Conservation (phyloP, 2,888 invertebrate genomes). For the Ophioninae sp. region DNA sequence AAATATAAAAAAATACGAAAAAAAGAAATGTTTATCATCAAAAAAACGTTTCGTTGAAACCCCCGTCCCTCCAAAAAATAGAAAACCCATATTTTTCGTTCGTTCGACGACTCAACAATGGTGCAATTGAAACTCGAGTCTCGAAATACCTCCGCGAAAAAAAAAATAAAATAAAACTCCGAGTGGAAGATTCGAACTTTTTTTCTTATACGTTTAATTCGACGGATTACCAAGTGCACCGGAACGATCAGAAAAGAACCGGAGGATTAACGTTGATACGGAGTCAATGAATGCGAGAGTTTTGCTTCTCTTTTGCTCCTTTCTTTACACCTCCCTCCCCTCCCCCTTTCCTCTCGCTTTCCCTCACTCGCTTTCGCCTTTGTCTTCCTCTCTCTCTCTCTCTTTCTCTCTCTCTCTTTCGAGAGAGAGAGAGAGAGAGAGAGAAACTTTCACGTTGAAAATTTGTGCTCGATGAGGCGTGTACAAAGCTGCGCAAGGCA, state of each 20-base stretch:
- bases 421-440: no score
- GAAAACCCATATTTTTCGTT: no score
- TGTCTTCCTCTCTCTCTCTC: conserved; percentile 15
- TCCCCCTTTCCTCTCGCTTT: background rate
- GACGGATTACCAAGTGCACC: no score
- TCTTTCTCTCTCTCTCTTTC: background rate
- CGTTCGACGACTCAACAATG: no score
- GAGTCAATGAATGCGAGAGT: background rate
- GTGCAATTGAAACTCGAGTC: no score
- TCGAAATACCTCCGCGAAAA: background rate
- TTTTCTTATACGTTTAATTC: background rate
- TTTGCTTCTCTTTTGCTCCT: background rate
- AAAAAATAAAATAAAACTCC: background rate
- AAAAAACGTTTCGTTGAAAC: no score
- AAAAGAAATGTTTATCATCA: no score
- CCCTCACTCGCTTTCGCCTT: conserved; percentile 26
- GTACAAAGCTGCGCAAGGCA: conserved; percentile 30
- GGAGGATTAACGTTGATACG: background rate
- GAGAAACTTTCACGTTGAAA: conserved; percentile 52
- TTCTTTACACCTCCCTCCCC: conserved; percentile 31
- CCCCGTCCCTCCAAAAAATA: no score
- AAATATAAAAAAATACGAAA: no score
- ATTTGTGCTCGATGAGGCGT: conserved; percentile 57
- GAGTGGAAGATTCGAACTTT: background rate
- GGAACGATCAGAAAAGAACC: no score